A percentile compares a stretch with the other conserved stretches of the same genome.
phyloP scores from a whole-genome alignment of 2,797 vertebrate species.

The Etheostoma perlongum region DNA sequence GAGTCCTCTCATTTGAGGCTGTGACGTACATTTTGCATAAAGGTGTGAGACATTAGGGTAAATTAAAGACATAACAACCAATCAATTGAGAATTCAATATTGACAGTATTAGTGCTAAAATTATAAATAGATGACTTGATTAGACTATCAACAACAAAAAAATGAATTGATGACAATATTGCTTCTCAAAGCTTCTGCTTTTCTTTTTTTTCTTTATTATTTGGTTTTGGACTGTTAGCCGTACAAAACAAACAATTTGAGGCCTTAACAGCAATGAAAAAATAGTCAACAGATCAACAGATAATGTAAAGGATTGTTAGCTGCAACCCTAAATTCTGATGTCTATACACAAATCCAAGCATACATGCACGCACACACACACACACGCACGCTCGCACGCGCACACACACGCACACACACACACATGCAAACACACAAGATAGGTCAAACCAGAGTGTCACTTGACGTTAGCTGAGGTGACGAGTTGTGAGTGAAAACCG shows the following conservation, averaged over 20 bases:
- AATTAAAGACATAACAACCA: background rate
- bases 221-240: background rate
- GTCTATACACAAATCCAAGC: background rate
- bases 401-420: conserved; percentile 3
- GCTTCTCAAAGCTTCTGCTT: background rate
- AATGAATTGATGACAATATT: background rate
- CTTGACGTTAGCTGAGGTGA: conserved; percentile 69
- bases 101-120: background rate
- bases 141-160: background rate
- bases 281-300: background rate
- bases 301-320: background rate
- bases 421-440: conserved; percentile 31
- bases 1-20: background rate
- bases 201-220: no score
- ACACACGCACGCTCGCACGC: conserved; percentile 7
- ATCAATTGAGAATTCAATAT: background rate
- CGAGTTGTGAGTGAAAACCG: conserved; percentile 68
- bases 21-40: background rate
- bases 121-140: background rate
- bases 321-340: background rate
- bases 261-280: background rate
- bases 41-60: background rate
- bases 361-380: conserved; percentile 1
- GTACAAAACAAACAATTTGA: conserved; percentile 3
- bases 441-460: conserved; percentile 71